Evolutionary conservation across 2,113 vertebrate species (phyloP).

Genomic region (Pica pica): DNA sequence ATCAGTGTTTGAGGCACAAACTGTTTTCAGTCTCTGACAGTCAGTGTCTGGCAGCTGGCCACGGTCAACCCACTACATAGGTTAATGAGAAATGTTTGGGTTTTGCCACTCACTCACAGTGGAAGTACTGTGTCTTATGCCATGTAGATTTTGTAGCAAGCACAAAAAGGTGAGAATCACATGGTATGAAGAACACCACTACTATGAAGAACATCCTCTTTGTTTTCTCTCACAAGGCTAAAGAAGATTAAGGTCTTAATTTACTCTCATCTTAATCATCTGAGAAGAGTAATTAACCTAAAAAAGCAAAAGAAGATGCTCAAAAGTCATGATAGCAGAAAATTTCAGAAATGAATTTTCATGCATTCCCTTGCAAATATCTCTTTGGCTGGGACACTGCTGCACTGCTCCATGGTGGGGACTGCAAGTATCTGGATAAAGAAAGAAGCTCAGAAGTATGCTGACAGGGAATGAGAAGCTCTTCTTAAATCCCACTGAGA

Average conservation of each 20-base stretch:
- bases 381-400: background rate
- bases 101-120: background rate
- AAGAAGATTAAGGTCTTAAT: background rate
- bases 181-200: background rate
- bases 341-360: background rate
- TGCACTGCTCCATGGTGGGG: background rate
- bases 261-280: background rate
- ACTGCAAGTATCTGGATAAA: background rate
- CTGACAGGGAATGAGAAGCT: background rate
- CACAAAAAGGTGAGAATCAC: background rate
- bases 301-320: background rate
- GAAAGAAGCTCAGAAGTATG: background rate
- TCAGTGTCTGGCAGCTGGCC: background rate
- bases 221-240: background rate
- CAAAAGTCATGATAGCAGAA: background rate
- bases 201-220: background rate
- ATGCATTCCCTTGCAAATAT: background rate
- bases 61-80: background rate
- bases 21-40: no score
- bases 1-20: no score
- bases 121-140: background rate
- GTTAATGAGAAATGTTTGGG: background rate
- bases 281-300: background rate
- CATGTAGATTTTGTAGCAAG: background rate
- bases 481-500: background rate